Conservation (phyloP, 2,888 invertebrate genomes). For the Oconnorella tubifera region DNA sequence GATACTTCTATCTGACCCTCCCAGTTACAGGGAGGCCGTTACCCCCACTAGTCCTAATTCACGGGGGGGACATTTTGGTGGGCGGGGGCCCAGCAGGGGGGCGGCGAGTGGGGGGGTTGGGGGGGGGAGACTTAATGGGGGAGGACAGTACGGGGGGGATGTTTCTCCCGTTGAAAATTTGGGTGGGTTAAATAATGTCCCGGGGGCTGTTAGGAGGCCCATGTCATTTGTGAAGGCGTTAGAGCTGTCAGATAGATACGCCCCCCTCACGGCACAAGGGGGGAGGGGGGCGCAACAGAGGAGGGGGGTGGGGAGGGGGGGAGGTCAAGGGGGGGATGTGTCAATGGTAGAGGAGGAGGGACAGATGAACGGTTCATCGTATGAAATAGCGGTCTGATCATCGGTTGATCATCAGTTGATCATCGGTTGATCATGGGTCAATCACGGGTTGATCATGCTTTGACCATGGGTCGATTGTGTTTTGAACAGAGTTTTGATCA, state of each 20-base stretch:
- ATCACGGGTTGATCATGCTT: too few relatives aligned
- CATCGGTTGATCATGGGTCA: too few relatives aligned
- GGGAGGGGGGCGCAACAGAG: background rate
- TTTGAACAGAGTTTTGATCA: too few relatives aligned
- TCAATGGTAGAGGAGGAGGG: constrained; percentile 4
- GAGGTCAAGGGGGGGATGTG: background rate
- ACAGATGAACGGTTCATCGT: constrained; percentile 11
- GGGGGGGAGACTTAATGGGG: background rate
- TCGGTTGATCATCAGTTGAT: too few relatives aligned
- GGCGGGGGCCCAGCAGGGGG: background rate
- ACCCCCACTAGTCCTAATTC: background rate
- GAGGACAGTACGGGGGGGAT: background rate
- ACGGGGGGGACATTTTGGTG: background rate
- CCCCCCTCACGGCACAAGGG: background rate
- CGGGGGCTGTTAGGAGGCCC: constrained; percentile 42
- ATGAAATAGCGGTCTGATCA: constrained; percentile 18
- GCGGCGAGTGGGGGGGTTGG: background rate
- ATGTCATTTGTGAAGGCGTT: constrained; percentile 56
- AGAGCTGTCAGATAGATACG: constrained; percentile 53
- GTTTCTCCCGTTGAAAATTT: background rate
- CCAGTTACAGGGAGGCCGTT: background rate
- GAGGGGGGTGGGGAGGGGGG: background rate
- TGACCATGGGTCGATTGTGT: too few relatives aligned
- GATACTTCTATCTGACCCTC: background rate
- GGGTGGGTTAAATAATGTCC: constrained; percentile 25